phyloP scores from a whole-genome alignment of 2,113 vertebrate genomes.

The Aphyosemion australe region DNA sequence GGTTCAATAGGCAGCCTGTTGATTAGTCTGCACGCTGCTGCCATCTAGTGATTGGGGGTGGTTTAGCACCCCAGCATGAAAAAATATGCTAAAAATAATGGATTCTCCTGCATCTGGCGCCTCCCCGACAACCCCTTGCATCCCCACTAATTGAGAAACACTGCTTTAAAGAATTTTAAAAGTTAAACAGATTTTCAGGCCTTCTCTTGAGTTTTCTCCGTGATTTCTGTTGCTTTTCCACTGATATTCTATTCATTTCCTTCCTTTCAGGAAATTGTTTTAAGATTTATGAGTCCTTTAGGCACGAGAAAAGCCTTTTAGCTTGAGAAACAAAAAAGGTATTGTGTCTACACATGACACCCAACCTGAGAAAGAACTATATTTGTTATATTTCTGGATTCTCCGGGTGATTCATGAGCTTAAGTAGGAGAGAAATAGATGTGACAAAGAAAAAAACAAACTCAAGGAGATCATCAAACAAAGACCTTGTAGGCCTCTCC shows the following conservation, averaged over 20 bases:
- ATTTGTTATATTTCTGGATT: slow-evolving; percentile 4
- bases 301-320: neutral
- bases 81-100: no score
- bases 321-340: neutral
- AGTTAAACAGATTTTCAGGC: no score
- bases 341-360: no score
- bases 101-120: no score
- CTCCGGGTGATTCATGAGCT: neutral
- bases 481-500: slow-evolving; percentile 8
- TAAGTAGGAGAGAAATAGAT: neutral
- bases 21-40: no score
- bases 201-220: neutral
- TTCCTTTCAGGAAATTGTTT: neutral
- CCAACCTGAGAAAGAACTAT: neutral
- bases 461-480: neutral
- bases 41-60: no score
- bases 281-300: neutral
- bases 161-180: no score
- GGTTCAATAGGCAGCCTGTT: no score
- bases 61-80: no score
- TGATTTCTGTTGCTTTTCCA: no score
- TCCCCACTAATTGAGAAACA: no score
- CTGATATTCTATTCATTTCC: neutral
- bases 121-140: no score
- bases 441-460: neutral